Evolutionary conservation across 2,113 vertebrate species (phyloP).

Genomic region (Cyanistes caeruleus): DNA sequence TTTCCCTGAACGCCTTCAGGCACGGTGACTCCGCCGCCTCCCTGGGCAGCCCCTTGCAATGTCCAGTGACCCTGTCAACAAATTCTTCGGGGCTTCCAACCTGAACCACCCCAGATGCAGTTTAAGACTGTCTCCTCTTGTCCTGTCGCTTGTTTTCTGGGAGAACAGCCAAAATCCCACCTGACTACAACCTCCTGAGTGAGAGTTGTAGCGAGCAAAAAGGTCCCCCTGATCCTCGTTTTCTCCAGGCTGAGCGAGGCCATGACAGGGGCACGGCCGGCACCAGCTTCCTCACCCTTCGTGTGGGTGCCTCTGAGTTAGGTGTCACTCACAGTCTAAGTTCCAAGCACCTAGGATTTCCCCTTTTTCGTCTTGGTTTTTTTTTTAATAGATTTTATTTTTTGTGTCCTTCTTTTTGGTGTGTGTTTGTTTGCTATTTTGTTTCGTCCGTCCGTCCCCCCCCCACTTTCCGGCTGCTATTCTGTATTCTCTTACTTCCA

Average conservation of each 20-base stretch:
- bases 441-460: too few species aligned
- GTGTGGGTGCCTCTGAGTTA: neutral
- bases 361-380: neutral
- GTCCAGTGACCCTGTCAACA: neutral
- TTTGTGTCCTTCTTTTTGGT: neutral
- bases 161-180: neutral
- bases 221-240: neutral
- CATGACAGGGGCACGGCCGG: neutral
- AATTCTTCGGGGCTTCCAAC: neutral
- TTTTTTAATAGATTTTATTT: neutral
- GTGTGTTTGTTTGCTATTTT: too few species aligned
- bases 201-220: neutral
- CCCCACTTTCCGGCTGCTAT: neutral
- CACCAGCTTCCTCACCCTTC: neutral
- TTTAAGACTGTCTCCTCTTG: neutral
- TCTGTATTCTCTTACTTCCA: neutral
- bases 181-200: neutral
- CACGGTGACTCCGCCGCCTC: neutral
- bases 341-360: neutral
- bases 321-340: neutral
- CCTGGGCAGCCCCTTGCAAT: neutral
- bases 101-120: neutral
- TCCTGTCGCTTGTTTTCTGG: neutral
- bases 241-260: neutral
- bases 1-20: neutral